phyloP scores from a whole-genome alignment of 2,888 invertebrate genomes.

The Dryobotodes eremita region DNA sequence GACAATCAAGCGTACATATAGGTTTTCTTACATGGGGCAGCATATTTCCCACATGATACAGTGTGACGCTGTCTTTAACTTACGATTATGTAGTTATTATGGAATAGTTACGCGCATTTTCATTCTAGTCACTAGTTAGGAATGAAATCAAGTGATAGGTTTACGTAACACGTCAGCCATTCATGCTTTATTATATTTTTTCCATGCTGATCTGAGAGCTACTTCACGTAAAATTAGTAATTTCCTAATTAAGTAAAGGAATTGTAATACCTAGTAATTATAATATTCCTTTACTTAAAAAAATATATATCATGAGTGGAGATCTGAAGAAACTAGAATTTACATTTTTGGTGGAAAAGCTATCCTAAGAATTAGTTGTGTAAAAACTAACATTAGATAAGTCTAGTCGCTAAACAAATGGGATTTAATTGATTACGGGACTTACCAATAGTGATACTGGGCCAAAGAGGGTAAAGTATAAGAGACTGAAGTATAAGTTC shows the following conservation, averaged over 20 bases:
- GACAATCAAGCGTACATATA: conserved; percentile 61
- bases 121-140: conserved; percentile 72
- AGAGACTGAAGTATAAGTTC: neutral
- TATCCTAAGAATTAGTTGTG: neutral
- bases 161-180: conserved; percentile 66
- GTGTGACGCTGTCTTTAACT: conserved; percentile 70
- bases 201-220: conserved; percentile 29
- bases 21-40: conserved; percentile 70
- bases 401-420: neutral
- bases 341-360: neutral
- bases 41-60: conserved; percentile 78
- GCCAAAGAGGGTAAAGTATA: neutral
- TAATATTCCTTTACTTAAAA: neutral
- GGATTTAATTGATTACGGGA: neutral
- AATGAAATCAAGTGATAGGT: conserved; percentile 70
- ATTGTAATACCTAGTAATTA: neutral
- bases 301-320: neutral
- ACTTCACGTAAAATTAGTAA: neutral
- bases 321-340: neutral
- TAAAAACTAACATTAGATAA: neutral
- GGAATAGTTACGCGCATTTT: conserved; percentile 60
- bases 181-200: conserved; percentile 59
- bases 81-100: conserved; percentile 70
- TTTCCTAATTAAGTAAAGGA: neutral
- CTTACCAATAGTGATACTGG: neutral